Evolutionary conservation across 2,888 invertebrate species (phyloP).

Genomic region (Diplolepis rosae): DNA sequence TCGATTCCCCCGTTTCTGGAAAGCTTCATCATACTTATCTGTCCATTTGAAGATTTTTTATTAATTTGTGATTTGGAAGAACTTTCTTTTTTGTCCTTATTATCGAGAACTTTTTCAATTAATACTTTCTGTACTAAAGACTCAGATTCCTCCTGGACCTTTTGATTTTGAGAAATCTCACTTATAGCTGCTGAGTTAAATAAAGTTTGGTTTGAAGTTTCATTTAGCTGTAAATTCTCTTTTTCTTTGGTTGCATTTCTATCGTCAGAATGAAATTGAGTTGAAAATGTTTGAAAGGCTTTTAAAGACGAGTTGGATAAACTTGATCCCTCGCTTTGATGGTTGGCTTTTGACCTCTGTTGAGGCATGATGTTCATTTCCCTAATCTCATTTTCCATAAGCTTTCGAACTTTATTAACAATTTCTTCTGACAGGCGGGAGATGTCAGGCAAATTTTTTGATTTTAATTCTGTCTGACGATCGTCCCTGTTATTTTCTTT

Average conservation of each 20-base stretch:
- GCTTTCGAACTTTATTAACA: constrained; percentile 36
- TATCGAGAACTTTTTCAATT: not conserved
- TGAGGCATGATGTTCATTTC: constrained; percentile 2
- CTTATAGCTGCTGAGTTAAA: not conserved
- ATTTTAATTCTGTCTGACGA: not conserved
- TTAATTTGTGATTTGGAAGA: not conserved
- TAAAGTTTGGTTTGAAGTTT: not conserved
- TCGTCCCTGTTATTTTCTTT: constrained; percentile 6
- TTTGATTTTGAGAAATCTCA: too few relatives aligned
- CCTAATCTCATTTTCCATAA: constrained; percentile 33
- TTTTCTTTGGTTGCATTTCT: not conserved
- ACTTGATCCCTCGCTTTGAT: not conserved
- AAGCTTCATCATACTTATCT: constrained; percentile 30
- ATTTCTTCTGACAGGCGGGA: constrained; percentile 35
- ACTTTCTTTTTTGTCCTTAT: not conserved
- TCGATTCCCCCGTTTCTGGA: constrained; percentile 45
- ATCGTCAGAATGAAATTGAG: not conserved
- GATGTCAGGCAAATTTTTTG: constrained; percentile 30
- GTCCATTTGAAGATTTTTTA: not conserved
- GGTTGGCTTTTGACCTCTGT: not conserved
- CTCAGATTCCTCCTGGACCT: not conserved
- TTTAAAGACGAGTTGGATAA: not conserved
- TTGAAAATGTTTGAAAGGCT: not conserved
- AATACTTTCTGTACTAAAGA: too few relatives aligned
- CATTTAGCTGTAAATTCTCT: not conserved